Evolutionary conservation across 1,140 invertebrate species (phyloP), one percentile per base, ranked within the genome.

Genomic region (Leptinotarsa defecta): DNA sequence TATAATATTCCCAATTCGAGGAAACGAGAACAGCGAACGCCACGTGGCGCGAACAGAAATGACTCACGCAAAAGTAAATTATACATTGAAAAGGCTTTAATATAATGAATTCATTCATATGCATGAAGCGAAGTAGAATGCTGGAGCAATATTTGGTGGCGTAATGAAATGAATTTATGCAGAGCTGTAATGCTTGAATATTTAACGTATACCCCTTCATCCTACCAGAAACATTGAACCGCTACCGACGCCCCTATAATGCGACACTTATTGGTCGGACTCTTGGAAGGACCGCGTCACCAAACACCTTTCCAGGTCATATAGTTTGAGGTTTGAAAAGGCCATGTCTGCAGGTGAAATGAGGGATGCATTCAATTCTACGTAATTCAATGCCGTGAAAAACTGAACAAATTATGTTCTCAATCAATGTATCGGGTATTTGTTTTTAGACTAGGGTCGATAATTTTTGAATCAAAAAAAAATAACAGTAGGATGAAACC

Each of bases 61-160:
- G 88, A 89, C 88, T 89, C 88, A 89, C 88, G 88, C 88, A 89
- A 89, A 89, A 89, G 89, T 89, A 89, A 90, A 89, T 90, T 90
- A 90, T 90, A 90, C 89, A 89, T 90, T 88, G 88, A 89, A 89
- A 88, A 86, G 87, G 88, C 87, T 89, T 89, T 89, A 89, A 89
- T 89, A 89, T 90, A 90, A 89, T 89, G 89, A 89, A 89, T 89
- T 87, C 87, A 88, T 90, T 88, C 88, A 90, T 90, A 90, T 90
- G 89, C 88, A 90, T 90, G 89, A 89, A 86, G 86, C 85, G 83
- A 81, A 81, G 81, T 83, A 85, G 85, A 86, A 86, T 84, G 83
- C 84, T 82, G 87, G 87, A 88, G 88, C 88, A 89, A 89, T 89
- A 88, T 89, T 89, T 89, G 88, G 88, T 87, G 87, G 87, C 85